These are phyloP conservation scores for Pyralis farinalis DNA, from an alignment of 2,888 invertebrate species.

Conservation along the genomic window DNA sequence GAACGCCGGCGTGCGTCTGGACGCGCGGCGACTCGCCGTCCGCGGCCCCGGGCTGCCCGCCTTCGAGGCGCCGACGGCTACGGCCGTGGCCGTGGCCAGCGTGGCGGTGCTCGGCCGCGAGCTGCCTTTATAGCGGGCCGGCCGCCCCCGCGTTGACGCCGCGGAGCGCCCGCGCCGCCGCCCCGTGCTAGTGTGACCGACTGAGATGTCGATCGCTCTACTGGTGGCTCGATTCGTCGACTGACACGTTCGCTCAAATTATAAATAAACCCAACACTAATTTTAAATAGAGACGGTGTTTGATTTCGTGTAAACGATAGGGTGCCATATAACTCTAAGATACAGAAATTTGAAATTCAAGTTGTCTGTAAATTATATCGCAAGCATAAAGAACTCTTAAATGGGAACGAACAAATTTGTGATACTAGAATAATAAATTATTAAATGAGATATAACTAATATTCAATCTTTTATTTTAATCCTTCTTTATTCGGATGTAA, in stretches of 20 bases:
- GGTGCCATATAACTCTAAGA: no score
- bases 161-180: slow-evolving; percentile 19
- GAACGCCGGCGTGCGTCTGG: slow-evolving; percentile 28
- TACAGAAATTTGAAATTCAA: neutral
- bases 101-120: slow-evolving; percentile 20
- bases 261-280: no score
- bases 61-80: slow-evolving; percentile 12
- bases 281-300: no score
- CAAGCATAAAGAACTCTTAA: neutral
- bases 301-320: no score
- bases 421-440: neutral
- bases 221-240: no score
- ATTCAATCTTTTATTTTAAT: no score
- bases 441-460: neutral
- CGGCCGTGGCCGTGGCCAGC: slow-evolving; percentile 10
- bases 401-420: neutral
- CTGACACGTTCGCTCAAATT: no score
- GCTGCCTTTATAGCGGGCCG: slow-evolving; percentile 34
- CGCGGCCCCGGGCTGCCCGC: slow-evolving; percentile 27
- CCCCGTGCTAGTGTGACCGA: slow-evolving; percentile 35
- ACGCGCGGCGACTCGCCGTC: slow-evolving; percentile 35
- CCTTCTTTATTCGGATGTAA: no score
- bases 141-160: slow-evolving; percentile 6
- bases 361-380: neutral
- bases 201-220: no score